Evolutionary conservation across 2,113 vertebrate genomes (phyloP), one percentile per base, ranked within the genome.

Genomic region (Rhipidura dahli): DNA sequence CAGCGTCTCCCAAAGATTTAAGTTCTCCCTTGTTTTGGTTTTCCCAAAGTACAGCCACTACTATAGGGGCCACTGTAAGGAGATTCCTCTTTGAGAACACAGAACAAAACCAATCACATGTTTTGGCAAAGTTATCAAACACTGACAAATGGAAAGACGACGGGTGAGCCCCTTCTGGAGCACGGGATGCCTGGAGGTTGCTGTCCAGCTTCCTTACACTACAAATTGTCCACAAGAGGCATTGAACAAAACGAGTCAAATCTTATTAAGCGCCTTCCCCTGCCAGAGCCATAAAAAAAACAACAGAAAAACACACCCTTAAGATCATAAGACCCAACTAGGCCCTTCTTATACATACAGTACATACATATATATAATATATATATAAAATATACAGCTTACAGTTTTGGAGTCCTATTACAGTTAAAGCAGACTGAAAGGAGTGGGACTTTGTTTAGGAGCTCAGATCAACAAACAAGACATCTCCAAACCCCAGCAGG

Each of bases 331-430:
- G 97, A 97, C 95, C 97, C 96, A 95, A 95, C 94, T 76, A 90
- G 97, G 97, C 92, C 96, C 97, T 96, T 98, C 94, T 97, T 96
- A 98, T 97, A 98, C 96, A 96, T 97, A 97, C 96, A 96, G 87
- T 97, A 97, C 96, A 97, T 97, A 98, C 94, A 95, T 96, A 97
- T 94, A 97, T 98, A 97, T 90, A 96, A 97, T 93, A 97, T 94
- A 98, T 93, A 97, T 95, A 97, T 96, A 98, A 91, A 96, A 97
- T 97, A 97, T 97, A 95, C 96, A 98, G 96, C 97, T 86, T 95
- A 97, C 97, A 97, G 96, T 89, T 96, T 95, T 33, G 70, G 92
- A 96, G 97, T 97, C 97, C 98, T 96, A 91, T 96, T 96, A 97
- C 95, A 94, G 97, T 97, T 97, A 94, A 96, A 95, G 97, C 97